phyloP scores from a whole-genome alignment of 2,888 invertebrate genomes.

The Cremastinae sp. region DNA sequence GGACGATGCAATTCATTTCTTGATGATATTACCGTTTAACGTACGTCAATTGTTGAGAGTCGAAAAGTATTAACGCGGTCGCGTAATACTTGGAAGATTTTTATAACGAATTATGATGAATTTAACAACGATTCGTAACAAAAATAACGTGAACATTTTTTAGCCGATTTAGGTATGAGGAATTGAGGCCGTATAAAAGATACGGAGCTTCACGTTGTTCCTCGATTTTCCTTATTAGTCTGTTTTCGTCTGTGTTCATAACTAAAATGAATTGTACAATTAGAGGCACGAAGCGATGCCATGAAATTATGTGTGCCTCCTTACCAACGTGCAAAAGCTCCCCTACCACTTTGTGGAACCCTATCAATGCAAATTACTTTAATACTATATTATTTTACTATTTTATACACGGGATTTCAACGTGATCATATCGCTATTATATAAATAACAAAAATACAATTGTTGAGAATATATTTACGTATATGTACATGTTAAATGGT shows the following conservation, averaged over 20 bases:
- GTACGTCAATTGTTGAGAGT: slow-evolving; percentile 19
- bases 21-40: slow-evolving; percentile 7
- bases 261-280: slow-evolving; percentile 50
- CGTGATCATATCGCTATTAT: slow-evolving; percentile 44
- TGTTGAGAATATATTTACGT: slow-evolving; percentile 63
- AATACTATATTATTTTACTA: slow-evolving; percentile 58
- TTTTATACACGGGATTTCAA: slow-evolving; percentile 60
- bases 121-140: slow-evolving; percentile 6
- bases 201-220: slow-evolving; percentile 21
- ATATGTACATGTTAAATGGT: slow-evolving; percentile 54
- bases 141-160: neutral
- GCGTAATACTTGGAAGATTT: slow-evolving; percentile 26
- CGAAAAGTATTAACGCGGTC: slow-evolving; percentile 33
- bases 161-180: slow-evolving; percentile 35
- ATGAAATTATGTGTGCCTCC: slow-evolving; percentile 70
- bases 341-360: slow-evolving; percentile 64
- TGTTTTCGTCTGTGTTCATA: slow-evolving; percentile 8
- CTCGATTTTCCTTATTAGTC: slow-evolving; percentile 9
- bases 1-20: neutral
- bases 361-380: slow-evolving; percentile 79
- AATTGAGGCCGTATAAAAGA: slow-evolving; percentile 21
- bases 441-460: slow-evolving; percentile 50
- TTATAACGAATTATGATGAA: neutral
- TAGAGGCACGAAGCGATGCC: slow-evolving; percentile 69
- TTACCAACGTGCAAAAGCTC: slow-evolving; percentile 15